Evolutionary conservation across 2,797 vertebrate species (phyloP), one percentile per base, ranked within the genome.

Genomic region (Ptychobarbus kaznakovi): DNA sequence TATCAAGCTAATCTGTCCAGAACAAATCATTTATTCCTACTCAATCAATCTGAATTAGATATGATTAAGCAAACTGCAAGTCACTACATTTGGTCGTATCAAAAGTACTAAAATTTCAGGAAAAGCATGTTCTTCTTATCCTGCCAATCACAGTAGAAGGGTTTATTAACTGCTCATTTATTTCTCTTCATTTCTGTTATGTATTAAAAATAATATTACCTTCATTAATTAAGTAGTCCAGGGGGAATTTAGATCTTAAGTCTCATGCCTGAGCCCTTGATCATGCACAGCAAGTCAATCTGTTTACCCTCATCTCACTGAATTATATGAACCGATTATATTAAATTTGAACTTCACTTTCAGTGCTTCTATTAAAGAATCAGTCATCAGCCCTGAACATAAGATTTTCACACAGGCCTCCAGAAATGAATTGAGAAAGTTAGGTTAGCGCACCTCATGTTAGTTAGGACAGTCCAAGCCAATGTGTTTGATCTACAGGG

Each of bases 401-500:
- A 3, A 81, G 10, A 44, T n/a, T 80, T 44, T 8, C 25, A 46
- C 25, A 44, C 28, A 80, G 42, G 63, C 28, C 28, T 51, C 16
- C 6, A 58, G 16, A 8, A 58, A 81, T 4, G 35, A 35, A 42
- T 42, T 42, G n/a, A 82, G 49, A 69, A 84, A 69, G 4, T 68
- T 9, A 51, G 42, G 28, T 81, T 58, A 53, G 35, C 6, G 0
- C 46, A 68, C 35, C 35, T 25, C 16, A 35, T 68, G 58, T 83
- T 51, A 35, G 42, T 25, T 68, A 6, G 58, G 83, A 25, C 49
- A 46, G 58, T 68, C 46, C 49, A 68, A 82, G 46, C 20, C 73
- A 68, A 89, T 80, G 81, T 66, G 49, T 74, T 92, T 92, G 89
- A 91, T 92, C 91, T 89, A 87, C 16, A 82, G 85, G 32, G 83